Percentiles rank a stretch among this genome's conserved stretches.
These are phyloP conservation scores for Uloborus plumipes DNA, from an alignment of 2,888 invertebrate species.

Conservation along the genomic window DNA sequence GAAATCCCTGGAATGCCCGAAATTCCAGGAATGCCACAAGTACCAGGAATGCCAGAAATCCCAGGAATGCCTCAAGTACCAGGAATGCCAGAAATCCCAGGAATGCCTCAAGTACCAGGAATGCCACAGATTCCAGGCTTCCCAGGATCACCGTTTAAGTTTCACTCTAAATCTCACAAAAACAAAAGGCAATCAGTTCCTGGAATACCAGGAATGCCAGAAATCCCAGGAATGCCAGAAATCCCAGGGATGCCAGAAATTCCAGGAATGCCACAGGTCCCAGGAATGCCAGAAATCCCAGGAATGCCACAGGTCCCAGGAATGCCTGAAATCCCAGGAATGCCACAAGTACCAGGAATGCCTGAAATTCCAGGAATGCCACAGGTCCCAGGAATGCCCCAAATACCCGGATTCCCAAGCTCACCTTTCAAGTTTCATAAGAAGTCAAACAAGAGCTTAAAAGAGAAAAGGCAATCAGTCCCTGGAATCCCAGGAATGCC, in stretches of 20 bases:
- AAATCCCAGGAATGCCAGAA: slow-evolving; percentile 31
- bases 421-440: slow-evolving; percentile 1
- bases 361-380: slow-evolving; percentile 7
- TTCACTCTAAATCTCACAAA: background rate
- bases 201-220: slow-evolving; percentile 30
- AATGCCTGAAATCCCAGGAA: slow-evolving; percentile 14
- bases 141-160: slow-evolving; percentile 5
- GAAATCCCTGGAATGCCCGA: slow-evolving; percentile 35
- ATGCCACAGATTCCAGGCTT: slow-evolving; percentile 32
- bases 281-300: background rate
- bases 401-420: slow-evolving; percentile 14
- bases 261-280: slow-evolving; percentile 22
- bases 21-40: slow-evolving; percentile 19
- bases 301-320: slow-evolving; percentile 14
- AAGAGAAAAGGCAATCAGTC: slow-evolving; percentile 10
- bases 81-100: slow-evolving; percentile 36
- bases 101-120: slow-evolving; percentile 45
- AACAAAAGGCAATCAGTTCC: slow-evolving; percentile 15
- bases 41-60: slow-evolving; percentile 24
- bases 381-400: background rate
- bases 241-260: slow-evolving; percentile 25
- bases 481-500: slow-evolving; percentile 36
- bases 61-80: slow-evolving; percentile 33
- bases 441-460: background rate
- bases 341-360: slow-evolving; percentile 1